Percentiles rank a stretch among this genome's conserved stretches.
phyloP scores from a whole-genome alignment of 2,888 invertebrate genomes.

The Tipula helvola region DNA sequence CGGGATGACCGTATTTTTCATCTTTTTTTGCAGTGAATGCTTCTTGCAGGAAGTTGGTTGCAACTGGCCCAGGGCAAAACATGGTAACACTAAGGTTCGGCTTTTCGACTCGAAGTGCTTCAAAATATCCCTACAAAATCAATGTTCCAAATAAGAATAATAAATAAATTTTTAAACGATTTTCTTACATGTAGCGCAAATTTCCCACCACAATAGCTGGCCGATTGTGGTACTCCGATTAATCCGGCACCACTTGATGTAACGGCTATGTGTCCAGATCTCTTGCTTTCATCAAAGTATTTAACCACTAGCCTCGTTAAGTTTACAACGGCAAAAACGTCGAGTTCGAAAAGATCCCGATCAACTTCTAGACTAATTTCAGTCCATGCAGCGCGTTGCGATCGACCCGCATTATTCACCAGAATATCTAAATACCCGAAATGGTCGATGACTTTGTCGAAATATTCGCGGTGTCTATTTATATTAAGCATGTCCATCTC shows the following conservation, averaged over 20 bases:
- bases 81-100: conserved; percentile 49
- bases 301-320: conserved; percentile 55
- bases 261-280: conserved; percentile 56
- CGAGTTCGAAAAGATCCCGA: conserved; percentile 58
- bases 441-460: conserved; percentile 48
- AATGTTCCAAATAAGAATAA: conserved; percentile 18
- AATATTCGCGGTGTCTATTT: conserved; percentile 44
- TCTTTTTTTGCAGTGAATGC: conserved; percentile 53
- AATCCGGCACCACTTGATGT: conserved; percentile 65
- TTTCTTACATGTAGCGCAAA: conserved; percentile 57
- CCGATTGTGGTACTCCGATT: conserved; percentile 50
- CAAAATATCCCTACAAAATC: conserved; percentile 54
- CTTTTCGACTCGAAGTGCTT: conserved; percentile 44
- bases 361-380: conserved; percentile 59
- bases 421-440: conserved; percentile 64
- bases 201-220: conserved; percentile 60
- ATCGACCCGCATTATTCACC: conserved; percentile 70
- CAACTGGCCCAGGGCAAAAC: conserved; percentile 65
- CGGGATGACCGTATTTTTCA: conserved; percentile 35
- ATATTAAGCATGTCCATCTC: conserved; percentile 53
- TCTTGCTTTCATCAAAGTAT: conserved; percentile 40
- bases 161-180: not conserved
- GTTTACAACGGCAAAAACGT: conserved; percentile 60
- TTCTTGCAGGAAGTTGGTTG: conserved; percentile 52
- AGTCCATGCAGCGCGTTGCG: conserved; percentile 62